phyloP scores from a whole-genome alignment of 2,797 vertebrate genomes.

The Arrhamphus sclerolepis region DNA sequence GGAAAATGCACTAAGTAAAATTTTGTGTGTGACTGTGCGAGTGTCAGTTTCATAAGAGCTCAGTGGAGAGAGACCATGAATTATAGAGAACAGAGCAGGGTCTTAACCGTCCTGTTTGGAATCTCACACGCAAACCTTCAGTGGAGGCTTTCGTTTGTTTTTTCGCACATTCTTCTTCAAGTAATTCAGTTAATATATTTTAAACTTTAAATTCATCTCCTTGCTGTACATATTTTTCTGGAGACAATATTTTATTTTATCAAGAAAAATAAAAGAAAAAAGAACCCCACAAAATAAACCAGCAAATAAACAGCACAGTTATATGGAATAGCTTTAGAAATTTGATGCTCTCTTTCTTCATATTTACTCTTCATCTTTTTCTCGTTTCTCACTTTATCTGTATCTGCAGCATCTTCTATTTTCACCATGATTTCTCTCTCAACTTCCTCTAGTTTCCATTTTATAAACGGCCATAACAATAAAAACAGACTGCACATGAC shows the following conservation, averaged over 20 bases:
- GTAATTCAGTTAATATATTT: constrained; percentile 12
- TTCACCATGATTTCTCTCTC: constrained; percentile 60
- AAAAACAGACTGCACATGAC: constrained; percentile 20
- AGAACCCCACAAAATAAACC: background rate
- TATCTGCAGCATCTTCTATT: constrained; percentile 45
- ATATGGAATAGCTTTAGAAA: background rate
- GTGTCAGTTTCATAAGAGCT: constrained; percentile 72
- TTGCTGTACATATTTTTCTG: background rate
- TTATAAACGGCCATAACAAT: constrained; percentile 60
- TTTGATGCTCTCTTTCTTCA: constrained; percentile 1
- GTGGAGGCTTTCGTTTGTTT: constrained; percentile 30
- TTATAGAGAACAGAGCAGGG: constrained; percentile 74
- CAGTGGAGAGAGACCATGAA: constrained; percentile 73
- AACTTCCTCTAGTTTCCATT: constrained; percentile 62
- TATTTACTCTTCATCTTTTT: constrained; percentile 8
- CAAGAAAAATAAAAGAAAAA: background rate
- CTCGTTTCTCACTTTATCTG: constrained; percentile 48
- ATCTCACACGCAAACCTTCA: constrained; percentile 62
- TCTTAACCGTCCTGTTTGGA: constrained; percentile 71
- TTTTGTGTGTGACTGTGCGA: constrained; percentile 27
- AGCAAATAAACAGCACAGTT: background rate
- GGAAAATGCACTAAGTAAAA: constrained; percentile 63
- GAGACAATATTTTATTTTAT: constrained; percentile 4
- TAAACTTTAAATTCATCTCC: background rate
- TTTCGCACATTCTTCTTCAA: constrained; percentile 13